Conservation (phyloP, 2,888 invertebrate genomes). For the Anodontia alba region DNA sequence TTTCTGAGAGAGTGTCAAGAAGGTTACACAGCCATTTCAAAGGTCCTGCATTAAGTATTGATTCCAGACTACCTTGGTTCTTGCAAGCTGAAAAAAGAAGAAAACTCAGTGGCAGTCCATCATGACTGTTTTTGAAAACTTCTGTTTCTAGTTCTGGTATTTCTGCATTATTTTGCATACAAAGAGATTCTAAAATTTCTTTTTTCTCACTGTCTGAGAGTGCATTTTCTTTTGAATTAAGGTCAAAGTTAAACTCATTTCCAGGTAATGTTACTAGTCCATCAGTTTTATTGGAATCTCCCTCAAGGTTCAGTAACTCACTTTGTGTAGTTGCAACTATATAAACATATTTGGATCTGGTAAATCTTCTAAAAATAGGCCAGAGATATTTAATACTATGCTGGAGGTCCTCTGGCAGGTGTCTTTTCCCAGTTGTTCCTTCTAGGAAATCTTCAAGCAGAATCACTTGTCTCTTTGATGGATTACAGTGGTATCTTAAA, state of each 20-base stretch:
- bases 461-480: neutral
- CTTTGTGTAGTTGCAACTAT: neutral
- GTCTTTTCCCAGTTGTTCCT: neutral
- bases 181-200: neutral
- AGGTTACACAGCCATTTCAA: neutral
- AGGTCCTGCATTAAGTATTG: neutral
- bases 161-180: neutral
- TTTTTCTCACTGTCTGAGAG: neutral
- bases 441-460: constrained; percentile 6
- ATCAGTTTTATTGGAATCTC: neutral
- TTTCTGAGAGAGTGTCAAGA: neutral
- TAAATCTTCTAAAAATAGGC: neutral
- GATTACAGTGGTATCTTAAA: neutral
- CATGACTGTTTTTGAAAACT: neutral
- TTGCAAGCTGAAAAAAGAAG: neutral
- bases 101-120: neutral
- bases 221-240: neutral
- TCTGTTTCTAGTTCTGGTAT: neutral
- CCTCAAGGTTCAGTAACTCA: neutral
- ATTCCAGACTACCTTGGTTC: neutral
- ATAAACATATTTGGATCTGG: neutral
- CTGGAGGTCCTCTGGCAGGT: neutral
- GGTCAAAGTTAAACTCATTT: neutral
- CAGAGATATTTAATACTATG: neutral
- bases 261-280: neutral